Evolutionary conservation across 1,140 invertebrate genomes (phyloP), one percentile per base, ranked within the genome.

Genomic region (Stenopsyche tienmushanensis): DNA sequence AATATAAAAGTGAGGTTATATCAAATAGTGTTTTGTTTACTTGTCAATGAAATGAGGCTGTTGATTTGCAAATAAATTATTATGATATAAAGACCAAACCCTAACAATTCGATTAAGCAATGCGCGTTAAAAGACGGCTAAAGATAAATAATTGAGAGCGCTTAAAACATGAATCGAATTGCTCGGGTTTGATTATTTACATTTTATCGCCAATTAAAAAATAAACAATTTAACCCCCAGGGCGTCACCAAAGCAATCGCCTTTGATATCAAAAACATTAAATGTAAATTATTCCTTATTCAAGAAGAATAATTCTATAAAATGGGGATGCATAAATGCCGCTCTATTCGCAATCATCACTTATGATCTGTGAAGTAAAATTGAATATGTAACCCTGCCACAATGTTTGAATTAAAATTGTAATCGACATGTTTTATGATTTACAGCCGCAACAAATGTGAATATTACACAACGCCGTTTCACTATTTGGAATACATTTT

Each of bases 301-400:
- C 41, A 68, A 71, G 55, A 67, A 50, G 26, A 63, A 65, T 18
- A 45, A 23, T 13, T 65, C 69, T n/a, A 29, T 71, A 2, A 65
- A 68, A 63, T 71, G 69, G 69, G 66, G 69, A 17, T 53, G 53
- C 13, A 47, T 68, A 7, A 71, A 71, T 55, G 65, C 54, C 10
- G 34, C 44, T 8, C 29, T 71, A 26, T 66, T 68, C 54, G 24
- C 34, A 1, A 49, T 71, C n/a, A 26, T 71, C 25, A 39, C 54
- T 17, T 71, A 68, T 25, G 69, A 71, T 49, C 20, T 71, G 69
- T 71, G 62, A 55, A 62, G n/a, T n/a, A n/a, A n/a, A n/a, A 10
- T 8, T 3, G 9, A 24, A 18, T 53, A 21, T 15, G 21, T 41
- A 34, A 18, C 15, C 5, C 39, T 9, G 9, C 23, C 29, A 34